Evolutionary conservation across 2,888 invertebrate species (phyloP), one percentile per base, ranked within the genome.

Genomic region (Leptothorax acervorum): DNA sequence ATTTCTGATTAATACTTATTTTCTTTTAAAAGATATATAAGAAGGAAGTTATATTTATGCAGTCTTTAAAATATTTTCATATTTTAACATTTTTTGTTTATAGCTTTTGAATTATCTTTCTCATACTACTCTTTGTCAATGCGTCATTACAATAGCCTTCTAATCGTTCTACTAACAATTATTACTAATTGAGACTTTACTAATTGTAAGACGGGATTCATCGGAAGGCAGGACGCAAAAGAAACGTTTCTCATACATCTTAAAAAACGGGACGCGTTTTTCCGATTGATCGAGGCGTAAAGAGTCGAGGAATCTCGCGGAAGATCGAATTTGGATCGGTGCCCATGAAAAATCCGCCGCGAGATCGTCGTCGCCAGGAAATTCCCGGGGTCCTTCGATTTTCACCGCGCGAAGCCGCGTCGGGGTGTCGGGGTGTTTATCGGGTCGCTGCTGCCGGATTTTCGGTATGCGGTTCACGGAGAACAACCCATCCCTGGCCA

Each of bases 381-480:
- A 86, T 87, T 86, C 65, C 87, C 86, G 75, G 53, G 31, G 74
- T 85, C 84, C 75, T 74, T 83, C 89, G 85, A 90, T 85, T 88
- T 86, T 84, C 86, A 76, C 23, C 12, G 51, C 53, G 31, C 63
- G 73, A n/a, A n/a, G 82, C 15, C 18, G 86, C 88, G 86, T 88
- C 85, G 86, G 83, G 66, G 66, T 66, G 76, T 83, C 73, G 88
- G 66, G 48, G 90, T 92, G 92, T 93, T 93, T 93, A 92, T 93
- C 92, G 89, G 88, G 82, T 76, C 73, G 75, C 55, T 51, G 83
- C 81, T 66, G 78, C 74, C 79, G 84, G 82, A 85, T 74, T 78
- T 90, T 90, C 87, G 84, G 86, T 91, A 93, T 92, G 91, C 93
- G 82, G 86, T 90, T 89, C 93, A 92, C 93, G 93, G 88, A 92